Conservation (phyloP, 2,888 invertebrate genomes). For the Arrhopalites spinosus region DNA sequence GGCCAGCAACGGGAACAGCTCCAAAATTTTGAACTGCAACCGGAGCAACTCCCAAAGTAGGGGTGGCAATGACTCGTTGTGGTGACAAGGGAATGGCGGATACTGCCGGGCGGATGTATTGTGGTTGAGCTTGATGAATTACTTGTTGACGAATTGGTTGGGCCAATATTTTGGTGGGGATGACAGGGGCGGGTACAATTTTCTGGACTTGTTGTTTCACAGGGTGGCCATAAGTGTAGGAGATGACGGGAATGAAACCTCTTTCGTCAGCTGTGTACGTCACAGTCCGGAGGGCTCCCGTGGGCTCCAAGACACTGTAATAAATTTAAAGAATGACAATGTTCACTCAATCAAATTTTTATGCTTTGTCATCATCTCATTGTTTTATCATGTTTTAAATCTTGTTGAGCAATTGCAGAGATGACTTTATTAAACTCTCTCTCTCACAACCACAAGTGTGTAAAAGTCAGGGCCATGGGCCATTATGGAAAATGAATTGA, state of each 20-base stretch:
- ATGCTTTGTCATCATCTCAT: too few species aligned
- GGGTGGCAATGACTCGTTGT: neutral
- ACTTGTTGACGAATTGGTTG: slow-evolving; percentile 5
- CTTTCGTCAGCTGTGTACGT: slow-evolving; percentile 52
- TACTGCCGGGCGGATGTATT: neutral
- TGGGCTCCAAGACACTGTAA: slow-evolving; percentile 53
- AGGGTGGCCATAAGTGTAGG: slow-evolving; percentile 50
- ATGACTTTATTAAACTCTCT: too few species aligned
- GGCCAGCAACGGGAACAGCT: neutral
- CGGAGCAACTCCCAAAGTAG: neutral
- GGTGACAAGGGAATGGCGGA: neutral
- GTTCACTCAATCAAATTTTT: neutral
- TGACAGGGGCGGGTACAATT: neutral
- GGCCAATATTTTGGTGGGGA: neutral
- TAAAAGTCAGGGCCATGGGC: too few species aligned
- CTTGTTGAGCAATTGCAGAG: too few species aligned
- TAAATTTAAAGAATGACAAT: neutral
- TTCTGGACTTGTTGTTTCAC: slow-evolving; percentile 37
- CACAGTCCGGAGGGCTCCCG: slow-evolving; percentile 52
- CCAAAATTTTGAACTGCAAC: too few species aligned
- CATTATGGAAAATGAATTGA: too few species aligned
- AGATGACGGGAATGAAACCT: slow-evolving; percentile 53
- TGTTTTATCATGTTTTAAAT: too few species aligned
- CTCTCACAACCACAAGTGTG: too few species aligned
- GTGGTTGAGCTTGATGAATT: neutral